Evolutionary conservation across 2,113 vertebrate species (phyloP).

Genomic region (Tychaedon coryphoeus): DNA sequence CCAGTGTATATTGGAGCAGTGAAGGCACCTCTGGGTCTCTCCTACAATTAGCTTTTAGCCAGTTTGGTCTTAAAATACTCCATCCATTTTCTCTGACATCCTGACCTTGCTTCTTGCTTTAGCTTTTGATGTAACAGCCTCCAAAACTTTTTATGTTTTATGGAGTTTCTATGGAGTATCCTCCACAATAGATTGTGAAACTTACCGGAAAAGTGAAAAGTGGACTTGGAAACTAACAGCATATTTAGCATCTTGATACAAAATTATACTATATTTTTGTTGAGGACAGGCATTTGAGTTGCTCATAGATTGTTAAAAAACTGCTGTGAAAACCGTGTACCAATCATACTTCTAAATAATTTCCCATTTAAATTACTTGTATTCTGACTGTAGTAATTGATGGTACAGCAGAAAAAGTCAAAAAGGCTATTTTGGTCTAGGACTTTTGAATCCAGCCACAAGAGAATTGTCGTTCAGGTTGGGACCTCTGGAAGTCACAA

Average conservation of each 20-base stretch:
- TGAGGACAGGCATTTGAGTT: neutral
- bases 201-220: neutral
- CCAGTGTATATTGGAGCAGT: neutral
- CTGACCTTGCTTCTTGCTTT: slow-evolving; percentile 33
- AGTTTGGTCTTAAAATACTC: slow-evolving; percentile 60
- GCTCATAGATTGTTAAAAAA: neutral
- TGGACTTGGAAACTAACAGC: neutral
- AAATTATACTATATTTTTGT: neutral
- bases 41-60: slow-evolving; percentile 59
- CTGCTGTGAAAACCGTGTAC: neutral
- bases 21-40: slow-evolving; percentile 43
- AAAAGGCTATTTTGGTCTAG: neutral
- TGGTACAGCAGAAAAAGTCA: neutral
- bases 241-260: neutral
- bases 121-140: slow-evolving; percentile 12
- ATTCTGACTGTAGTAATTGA: neutral
- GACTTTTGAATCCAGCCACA: neutral
- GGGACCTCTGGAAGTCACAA: neutral
- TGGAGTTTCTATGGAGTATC: neutral
- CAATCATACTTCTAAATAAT: neutral
- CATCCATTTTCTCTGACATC: slow-evolving; percentile 35
- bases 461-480: neutral
- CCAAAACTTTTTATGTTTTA: neutral
- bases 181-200: neutral
- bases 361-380: neutral